These are phyloP conservation scores for Parazoanthus atlanticus DNA, from an alignment of 92 coral and sea anemone species.

Conservation along the genomic window DNA sequence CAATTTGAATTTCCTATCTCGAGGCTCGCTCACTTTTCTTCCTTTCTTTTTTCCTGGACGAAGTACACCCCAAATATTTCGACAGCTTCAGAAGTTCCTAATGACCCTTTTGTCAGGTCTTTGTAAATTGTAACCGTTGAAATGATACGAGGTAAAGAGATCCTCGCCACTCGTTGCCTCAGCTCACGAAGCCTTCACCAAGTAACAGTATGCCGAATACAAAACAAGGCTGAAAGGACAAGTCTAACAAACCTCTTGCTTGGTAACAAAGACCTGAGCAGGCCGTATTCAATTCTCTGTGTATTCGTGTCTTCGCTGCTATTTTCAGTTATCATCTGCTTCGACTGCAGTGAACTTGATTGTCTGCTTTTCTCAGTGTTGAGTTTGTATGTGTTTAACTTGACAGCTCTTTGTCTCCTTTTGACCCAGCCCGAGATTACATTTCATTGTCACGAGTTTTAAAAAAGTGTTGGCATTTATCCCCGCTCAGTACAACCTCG, in stretches of 20 bases:
- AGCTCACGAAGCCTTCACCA: neutral
- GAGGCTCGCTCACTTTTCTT: neutral
- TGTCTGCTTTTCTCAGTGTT: slow-evolving; percentile 6
- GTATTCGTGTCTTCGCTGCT: neutral
- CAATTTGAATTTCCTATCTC: neutral
- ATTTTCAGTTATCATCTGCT: neutral
- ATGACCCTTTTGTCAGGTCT: neutral
- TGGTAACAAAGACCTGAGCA: neutral
- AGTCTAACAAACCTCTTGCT: neutral
- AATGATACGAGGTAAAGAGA: neutral
- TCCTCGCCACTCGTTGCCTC: neutral
- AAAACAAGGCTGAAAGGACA: too few species aligned
- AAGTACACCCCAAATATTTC: neutral
- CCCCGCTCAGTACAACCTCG: too few species aligned
- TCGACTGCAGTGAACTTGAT: neutral
- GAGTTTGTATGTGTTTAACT: neutral
- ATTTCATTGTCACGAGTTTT: slow-evolving; percentile 33
- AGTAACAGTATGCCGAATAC: neutral
- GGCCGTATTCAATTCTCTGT: too few species aligned
- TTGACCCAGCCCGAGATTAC: slow-evolving; percentile 25
- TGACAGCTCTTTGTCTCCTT: slow-evolving; percentile 6
- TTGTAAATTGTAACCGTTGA: slow-evolving; percentile 3
- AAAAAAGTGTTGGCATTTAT: neutral
- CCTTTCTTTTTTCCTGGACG: neutral
- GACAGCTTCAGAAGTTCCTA: neutral